Conservation (phyloP, 2,888 invertebrate species). For the Caenorhabditis wallacei region DNA sequence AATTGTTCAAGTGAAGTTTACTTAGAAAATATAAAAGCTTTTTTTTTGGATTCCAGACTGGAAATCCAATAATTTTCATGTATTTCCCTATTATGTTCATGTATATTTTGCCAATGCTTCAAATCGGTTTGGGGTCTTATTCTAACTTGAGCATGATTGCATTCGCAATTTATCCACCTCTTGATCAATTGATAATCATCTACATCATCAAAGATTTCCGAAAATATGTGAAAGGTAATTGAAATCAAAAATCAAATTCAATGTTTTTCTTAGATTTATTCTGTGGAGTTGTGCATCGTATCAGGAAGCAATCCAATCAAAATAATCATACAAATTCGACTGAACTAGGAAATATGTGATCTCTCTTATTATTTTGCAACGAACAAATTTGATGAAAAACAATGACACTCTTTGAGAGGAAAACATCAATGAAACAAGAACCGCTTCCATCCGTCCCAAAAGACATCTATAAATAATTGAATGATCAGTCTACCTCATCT, state of each 20-base stretch:
- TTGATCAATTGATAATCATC: slow-evolving; percentile 29
- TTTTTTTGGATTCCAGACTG: background rate
- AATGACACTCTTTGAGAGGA: no score
- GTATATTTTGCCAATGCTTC: slow-evolving; percentile 14
- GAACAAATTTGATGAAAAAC: background rate
- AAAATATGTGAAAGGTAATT: slow-evolving; percentile 8
- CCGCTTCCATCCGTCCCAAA: background rate
- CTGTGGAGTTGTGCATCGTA: background rate
- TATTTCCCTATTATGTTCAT: slow-evolving; percentile 16
- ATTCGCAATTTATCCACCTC: slow-evolving; percentile 25
- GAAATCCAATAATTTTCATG: slow-evolving; percentile 26
- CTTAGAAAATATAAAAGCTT: no score
- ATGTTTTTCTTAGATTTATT: background rate
- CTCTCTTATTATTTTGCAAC: background rate
- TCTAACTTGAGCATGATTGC: slow-evolving; percentile 13
- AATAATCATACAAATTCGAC: slow-evolving; percentile 11
- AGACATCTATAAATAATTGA: background rate
- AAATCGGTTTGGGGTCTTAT: slow-evolving; percentile 19
- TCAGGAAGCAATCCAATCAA: slow-evolving; percentile 2
- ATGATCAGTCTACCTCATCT: background rate
- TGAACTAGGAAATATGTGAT: slow-evolving; percentile 7
- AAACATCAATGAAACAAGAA: background rate
- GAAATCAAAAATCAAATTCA: background rate
- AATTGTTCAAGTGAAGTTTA: slow-evolving; percentile 15
- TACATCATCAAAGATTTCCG: slow-evolving; percentile 42